phyloP scores from a whole-genome alignment of 2,888 invertebrate species.

The Ernsta delagoae region DNA sequence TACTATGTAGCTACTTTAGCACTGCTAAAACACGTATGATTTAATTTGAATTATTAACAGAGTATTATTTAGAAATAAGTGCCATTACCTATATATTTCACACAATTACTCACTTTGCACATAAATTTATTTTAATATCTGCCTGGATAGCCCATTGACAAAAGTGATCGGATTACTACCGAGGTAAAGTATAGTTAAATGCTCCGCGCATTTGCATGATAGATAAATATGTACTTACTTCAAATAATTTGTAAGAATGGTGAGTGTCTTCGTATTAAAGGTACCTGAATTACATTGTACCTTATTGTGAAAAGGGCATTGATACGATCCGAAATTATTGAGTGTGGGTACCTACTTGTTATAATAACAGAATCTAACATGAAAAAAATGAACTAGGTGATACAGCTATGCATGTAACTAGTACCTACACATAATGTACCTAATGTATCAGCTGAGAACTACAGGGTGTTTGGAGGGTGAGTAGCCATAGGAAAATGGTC shows the following conservation, averaged over 20 bases:
- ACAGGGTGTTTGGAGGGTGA: too few relatives aligned
- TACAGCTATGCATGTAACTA: too few relatives aligned
- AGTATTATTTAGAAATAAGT: conserved; percentile 3
- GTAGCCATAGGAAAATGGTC: too few relatives aligned
- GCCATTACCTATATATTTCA: conserved; percentile 11
- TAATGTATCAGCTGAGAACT: too few relatives aligned
- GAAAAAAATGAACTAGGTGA: too few relatives aligned
- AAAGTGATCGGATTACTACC: conserved; percentile 96
- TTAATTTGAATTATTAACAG: too few relatives aligned
- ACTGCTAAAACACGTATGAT: too few relatives aligned
- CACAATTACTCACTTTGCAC: conserved; percentile 52
- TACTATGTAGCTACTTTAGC: too few relatives aligned
- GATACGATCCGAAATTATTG: background rate
- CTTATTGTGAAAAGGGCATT: background rate
- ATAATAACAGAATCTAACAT: too few relatives aligned
- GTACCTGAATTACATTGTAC: background rate
- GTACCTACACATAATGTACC: too few relatives aligned
- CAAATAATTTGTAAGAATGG: background rate
- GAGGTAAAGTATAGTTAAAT: conserved; percentile 89
- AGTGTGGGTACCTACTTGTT: background rate
- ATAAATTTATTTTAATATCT: conserved; percentile 68
- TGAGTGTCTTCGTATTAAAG: background rate
- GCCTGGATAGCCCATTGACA: conserved; percentile 91
- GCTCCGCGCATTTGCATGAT: conserved; percentile 42
- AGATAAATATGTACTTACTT: conserved; percentile 3